Percentiles rank a stretch among this genome's conserved stretches.
Conservation (phyloP, 2,888 invertebrate genomes). For the Chrysotoxum bicinctum region DNA sequence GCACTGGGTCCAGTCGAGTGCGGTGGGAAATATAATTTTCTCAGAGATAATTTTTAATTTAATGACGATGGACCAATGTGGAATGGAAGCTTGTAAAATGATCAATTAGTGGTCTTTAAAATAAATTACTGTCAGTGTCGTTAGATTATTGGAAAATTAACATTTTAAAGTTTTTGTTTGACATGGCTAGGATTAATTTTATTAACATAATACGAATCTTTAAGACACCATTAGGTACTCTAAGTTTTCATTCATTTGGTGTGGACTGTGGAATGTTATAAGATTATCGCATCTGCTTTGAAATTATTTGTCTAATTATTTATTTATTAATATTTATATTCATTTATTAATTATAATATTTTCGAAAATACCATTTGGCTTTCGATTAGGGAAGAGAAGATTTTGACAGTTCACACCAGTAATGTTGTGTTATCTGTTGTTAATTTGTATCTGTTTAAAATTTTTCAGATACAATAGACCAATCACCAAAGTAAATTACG, state of each 20-base stretch:
- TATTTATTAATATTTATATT: too few relatives aligned
- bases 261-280: too few relatives aligned
- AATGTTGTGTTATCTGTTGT: too few relatives aligned
- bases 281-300: too few relatives aligned
- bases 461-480: too few relatives aligned
- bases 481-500: too few relatives aligned
- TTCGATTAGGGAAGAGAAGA: too few relatives aligned
- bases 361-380: too few relatives aligned
- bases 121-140: background rate
- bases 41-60: background rate
- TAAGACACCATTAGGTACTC: background rate
- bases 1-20: background rate
- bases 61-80: background rate
- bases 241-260: background rate
- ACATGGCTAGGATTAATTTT: background rate
- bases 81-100: constrained; percentile 9
- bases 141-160: background rate
- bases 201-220: background rate
- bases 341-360: too few relatives aligned
- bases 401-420: too few relatives aligned
- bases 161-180: background rate
- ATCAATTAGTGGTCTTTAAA: constrained; percentile 14
- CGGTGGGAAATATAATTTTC: background rate
- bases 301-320: too few relatives aligned
- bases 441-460: too few relatives aligned